Evolutionary conservation across 2,888 invertebrate genomes (phyloP).

Genomic region (Seira sanloemensis): DNA sequence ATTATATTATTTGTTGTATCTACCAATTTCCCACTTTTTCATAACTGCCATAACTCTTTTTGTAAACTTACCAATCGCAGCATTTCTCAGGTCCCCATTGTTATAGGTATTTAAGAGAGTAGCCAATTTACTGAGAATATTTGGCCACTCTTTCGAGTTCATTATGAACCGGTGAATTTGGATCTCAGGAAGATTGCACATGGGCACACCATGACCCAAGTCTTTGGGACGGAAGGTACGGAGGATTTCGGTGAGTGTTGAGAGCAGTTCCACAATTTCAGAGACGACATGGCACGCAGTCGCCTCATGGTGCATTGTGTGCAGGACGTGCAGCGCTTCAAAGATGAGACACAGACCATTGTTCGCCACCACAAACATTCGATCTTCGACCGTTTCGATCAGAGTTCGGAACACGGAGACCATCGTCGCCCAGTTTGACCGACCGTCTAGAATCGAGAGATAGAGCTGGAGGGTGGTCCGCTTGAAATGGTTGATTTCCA

Average conservation of each 20-base stretch:
- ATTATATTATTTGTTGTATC: too few species aligned
- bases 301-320: conserved; percentile 95
- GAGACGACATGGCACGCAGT: conserved; percentile 90
- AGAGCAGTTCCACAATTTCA: conserved; percentile 89
- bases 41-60: too few species aligned
- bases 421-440: conserved; percentile 95
- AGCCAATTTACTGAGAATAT: conserved; percentile 89
- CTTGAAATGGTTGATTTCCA: conserved; percentile 90
- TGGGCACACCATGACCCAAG: conserved; percentile 63
- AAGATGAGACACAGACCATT: conserved; percentile 89
- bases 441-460: conserved; percentile 87
- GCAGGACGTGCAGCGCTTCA: conserved; percentile 90
- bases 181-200: conserved; percentile 61
- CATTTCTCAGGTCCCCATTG: conserved; percentile 87
- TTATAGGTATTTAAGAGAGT: conserved; percentile 93
- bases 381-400: conserved; percentile 92
- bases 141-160: conserved; percentile 88
- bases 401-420: conserved; percentile 92
- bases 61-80: conserved; percentile 85
- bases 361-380: conserved; percentile 91
- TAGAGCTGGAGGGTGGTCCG: conserved; percentile 92
- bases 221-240: conserved; percentile 70
- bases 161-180: conserved; percentile 69
- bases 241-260: conserved; percentile 74
- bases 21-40: too few species aligned